Base-by-base conservation (phyloP, 2,888 invertebrate species). In the Drosophila dives region DNA sequence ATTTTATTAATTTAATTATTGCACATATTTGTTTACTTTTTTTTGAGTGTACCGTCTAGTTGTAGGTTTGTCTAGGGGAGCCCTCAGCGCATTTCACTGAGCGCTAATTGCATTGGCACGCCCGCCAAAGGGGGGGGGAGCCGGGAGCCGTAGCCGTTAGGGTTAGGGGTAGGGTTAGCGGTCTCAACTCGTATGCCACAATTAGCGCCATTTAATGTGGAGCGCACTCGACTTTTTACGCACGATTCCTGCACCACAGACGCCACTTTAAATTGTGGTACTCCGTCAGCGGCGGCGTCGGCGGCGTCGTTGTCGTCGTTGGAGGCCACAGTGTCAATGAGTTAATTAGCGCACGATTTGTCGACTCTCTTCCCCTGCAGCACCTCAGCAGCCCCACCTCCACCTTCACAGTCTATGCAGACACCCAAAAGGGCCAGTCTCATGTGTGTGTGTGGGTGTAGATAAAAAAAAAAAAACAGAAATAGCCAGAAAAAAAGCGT, bases 131-230 rank as follows among this genome's bases (percentile, higher is more conserved):
- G n/a, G 40, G 15, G 38, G 15, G 17, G 32, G 23, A n/a, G 45
- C 29, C 29, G 29, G 29, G 29, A 29, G 29, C 26, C 26, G 26
- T 8, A 45, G 45, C 45, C 45, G 45, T 45, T 45, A 50, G 49
- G 26, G 53, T 3, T 53, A 34, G 53, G 53, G 15, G 12, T 11
- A 33, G 40, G 50, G 45, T 32, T 32, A 61, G 34, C 36, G 26
- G 54, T 54, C 66, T 45, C 64, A 76, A 56, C 76, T 80, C 83
- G 72, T 78, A 75, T 80, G 72, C 86, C 80, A 81, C 86, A 86
- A 88, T 88, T 88, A 88, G 88, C 90, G 90, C 88, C 88, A 88
- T 90, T 88, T 90, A 88, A 88, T 88, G 85, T 86, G 85, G 86
- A 90, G 88, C 89, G 82, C 81, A 84, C 89, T 86, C 84, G 80